A percentile compares a stretch with the other conserved stretches of the same genome.
Evolutionary conservation across 1,140 invertebrate species (phyloP).

Genomic region (Camponotus floridanus): DNA sequence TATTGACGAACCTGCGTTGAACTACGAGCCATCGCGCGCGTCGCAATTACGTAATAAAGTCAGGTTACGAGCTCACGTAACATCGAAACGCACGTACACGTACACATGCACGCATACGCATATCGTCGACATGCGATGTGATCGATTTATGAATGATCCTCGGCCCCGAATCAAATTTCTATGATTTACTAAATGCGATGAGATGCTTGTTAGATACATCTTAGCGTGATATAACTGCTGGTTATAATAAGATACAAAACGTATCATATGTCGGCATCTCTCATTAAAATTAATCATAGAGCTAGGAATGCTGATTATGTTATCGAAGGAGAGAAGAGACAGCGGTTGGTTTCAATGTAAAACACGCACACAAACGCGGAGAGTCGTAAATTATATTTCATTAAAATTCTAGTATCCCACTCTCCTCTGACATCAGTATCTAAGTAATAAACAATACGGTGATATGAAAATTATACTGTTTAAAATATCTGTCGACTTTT

Average conservation of each 20-base stretch:
- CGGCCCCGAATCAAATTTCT: not conserved
- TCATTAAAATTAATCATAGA: slow-evolving; percentile 36
- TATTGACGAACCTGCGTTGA: slow-evolving; percentile 70
- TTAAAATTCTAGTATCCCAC: slow-evolving; percentile 33
- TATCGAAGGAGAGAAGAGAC: not conserved
- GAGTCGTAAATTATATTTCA: slow-evolving; percentile 27
- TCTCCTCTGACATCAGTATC: not conserved
- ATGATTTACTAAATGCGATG: not conserved
- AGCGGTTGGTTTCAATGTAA: slow-evolving; percentile 19
- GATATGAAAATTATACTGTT: slow-evolving; percentile 21
- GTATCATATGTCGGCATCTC: not conserved
- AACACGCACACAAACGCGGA: not conserved
- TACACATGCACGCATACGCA: no score
- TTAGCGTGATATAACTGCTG: not conserved
- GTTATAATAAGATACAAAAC: not conserved
- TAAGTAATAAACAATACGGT: slow-evolving; percentile 28
- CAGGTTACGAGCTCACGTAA: slow-evolving; percentile 66
- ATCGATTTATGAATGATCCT: slow-evolving; percentile 36
- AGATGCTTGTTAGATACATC: not conserved
- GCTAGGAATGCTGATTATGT: not conserved
- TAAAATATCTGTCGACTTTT: slow-evolving; percentile 1
- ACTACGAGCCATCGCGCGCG: not conserved
- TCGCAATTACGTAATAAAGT: slow-evolving; percentile 71
- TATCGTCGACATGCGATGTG: no score
- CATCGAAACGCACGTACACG: slow-evolving; percentile 11